Evolutionary conservation across 2,888 invertebrate species (phyloP), one percentile per base, ranked within the genome.

Genomic region (Leucoma salicis): DNA sequence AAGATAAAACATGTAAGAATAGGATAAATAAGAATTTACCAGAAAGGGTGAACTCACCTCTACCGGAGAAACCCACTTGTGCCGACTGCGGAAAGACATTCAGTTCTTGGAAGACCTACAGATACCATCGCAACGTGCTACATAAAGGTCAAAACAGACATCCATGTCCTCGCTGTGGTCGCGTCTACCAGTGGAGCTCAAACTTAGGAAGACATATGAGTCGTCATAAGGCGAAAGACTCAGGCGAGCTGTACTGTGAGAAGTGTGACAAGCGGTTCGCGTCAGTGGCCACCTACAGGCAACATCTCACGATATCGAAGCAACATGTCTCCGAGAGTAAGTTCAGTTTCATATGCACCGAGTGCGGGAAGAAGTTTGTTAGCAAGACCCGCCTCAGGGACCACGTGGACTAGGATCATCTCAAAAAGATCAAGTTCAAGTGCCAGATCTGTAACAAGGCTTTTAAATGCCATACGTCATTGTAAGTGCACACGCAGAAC

Each of bases 161-260:
- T 49, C 87, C 86, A 15, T 89, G 88, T 21, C 83, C 84, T 0
- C 71, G 82, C 2, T 89, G 88, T 46, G 86, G 83, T 0, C 84
- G 84, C 36, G 81, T 87, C 1, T 88, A 86, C 57, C 88, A 87
- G 52, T 88, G 88, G 88, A 87, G 86, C 46, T 83, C 83, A 0
- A 89, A 89, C 62, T 76, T 89, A 0, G 86, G 84, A 0, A 50
- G 88, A 0, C 88, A 89, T 36, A 63, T 89, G 50, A 45, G 86
- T n/a, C 86, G 70, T 1, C 88, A 89, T 25, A 81, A 82, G 87
- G 87, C 88, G 1, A 72, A 72, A 0, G 88, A 86, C 49, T 69
- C 71, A 0, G 88, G 81, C 33, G 88, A 88, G 59, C 39, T 88
- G 58, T 77, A 78, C 62, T 88, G 88, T 48, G 66, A 40, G 28